phyloP scores from a whole-genome alignment of 2,888 invertebrate species.

The Leucoma salicis region DNA sequence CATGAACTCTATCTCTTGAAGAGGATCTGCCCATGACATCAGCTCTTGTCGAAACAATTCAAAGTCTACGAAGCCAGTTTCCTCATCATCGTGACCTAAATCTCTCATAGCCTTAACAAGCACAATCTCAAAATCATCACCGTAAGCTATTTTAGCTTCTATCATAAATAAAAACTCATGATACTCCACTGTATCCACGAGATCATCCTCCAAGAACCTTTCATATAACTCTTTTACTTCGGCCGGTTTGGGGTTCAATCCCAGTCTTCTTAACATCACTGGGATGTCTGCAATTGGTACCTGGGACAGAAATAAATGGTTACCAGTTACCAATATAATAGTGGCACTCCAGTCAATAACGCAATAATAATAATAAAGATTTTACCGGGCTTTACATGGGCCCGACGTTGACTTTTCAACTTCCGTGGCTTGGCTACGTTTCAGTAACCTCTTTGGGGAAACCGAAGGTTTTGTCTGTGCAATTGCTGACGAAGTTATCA shows the following conservation, averaged over 20 bases:
- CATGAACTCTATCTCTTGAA: constrained; percentile 61
- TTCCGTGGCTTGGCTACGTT: too few species aligned
- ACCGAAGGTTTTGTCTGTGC: too few species aligned
- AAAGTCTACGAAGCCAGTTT: constrained; percentile 55
- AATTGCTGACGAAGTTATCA: too few species aligned
- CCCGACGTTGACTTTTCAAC: too few species aligned
- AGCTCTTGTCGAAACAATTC: constrained; percentile 58
- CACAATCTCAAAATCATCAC: constrained; percentile 64
- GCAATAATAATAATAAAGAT: too few species aligned
- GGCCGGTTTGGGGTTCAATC: constrained; percentile 67
- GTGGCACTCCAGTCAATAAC: too few species aligned
- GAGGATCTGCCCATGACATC: constrained; percentile 65
- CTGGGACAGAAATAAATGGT: constrained; percentile 34
- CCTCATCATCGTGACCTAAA: constrained; percentile 62
- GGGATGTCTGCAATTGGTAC: constrained; percentile 55
- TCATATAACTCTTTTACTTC: constrained; percentile 55
- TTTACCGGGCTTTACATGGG: too few species aligned
- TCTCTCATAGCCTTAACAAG: constrained; percentile 63
- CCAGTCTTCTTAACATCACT: constrained; percentile 64
- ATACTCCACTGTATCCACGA: constrained; percentile 65
- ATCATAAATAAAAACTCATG: constrained; percentile 71
- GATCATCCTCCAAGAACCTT: constrained; percentile 66
- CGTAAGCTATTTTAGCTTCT: constrained; percentile 69
- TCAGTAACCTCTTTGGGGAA: too few species aligned
- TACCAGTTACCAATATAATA: too few species aligned